These are phyloP conservation scores for Leucoraja erinaceus DNA, from an alignment of 2,113 vertebrate genomes.

Conservation along the genomic window DNA sequence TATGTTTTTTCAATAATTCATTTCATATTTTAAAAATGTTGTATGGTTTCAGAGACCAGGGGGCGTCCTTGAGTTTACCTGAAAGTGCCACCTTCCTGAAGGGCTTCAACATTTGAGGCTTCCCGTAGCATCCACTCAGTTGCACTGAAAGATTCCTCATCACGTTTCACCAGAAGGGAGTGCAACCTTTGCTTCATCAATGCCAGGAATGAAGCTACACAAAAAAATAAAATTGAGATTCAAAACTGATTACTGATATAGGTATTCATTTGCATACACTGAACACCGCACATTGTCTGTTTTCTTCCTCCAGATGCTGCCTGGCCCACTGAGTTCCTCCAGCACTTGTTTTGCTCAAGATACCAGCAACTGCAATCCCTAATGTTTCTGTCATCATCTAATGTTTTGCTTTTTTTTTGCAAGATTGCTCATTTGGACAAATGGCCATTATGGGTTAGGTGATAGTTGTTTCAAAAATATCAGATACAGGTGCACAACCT, in stretches of 20 bases:
- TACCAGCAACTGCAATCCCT: too few relatives aligned
- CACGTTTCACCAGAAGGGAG: conserved; percentile 61
- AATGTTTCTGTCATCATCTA: neutral
- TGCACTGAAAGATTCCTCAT: conserved; percentile 51
- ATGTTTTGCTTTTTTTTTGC: neutral
- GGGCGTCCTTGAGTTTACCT: conserved; percentile 56
- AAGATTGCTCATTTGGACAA: neutral
- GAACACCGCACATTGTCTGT: too few relatives aligned
- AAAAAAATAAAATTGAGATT: conserved; percentile 32
- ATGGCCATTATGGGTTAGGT: neutral
- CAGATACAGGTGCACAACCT: too few relatives aligned
- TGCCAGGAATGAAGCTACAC: conserved; percentile 67
- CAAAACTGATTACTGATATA: neutral
- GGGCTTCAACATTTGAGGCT: conserved; percentile 74
- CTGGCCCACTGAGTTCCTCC: too few relatives aligned
- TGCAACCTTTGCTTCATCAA: conserved; percentile 65
- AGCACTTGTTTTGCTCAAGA: too few relatives aligned
- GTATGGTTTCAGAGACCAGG: neutral
- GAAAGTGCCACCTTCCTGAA: conserved; percentile 95
- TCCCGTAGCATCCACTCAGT: conserved; percentile 76
- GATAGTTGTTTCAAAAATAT: neutral
- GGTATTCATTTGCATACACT: neutral
- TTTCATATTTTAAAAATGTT: neutral
- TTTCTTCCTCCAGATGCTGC: too few relatives aligned
- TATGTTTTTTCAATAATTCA: neutral